phyloP scores from a whole-genome alignment of 2,888 invertebrate genomes.

The Eilema griseolum region DNA sequence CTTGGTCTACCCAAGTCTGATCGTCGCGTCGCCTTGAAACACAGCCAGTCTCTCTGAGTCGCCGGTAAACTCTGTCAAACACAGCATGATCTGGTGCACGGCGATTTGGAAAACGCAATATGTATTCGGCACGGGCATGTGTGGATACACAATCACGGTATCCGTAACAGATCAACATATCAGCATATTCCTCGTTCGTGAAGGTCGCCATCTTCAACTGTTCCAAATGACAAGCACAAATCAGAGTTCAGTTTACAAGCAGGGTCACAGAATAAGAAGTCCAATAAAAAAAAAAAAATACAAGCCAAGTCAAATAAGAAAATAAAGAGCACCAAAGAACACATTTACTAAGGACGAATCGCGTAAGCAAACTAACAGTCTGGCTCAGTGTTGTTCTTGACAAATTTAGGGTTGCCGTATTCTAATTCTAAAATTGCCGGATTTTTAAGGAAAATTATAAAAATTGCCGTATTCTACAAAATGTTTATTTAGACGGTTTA shows the following conservation, averaged over 20 bases:
- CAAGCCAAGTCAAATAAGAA: slow-evolving; percentile 19
- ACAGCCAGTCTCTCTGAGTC: slow-evolving; percentile 48
- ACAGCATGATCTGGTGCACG: slow-evolving; percentile 46
- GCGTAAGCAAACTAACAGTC: slow-evolving; percentile 5
- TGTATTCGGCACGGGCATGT: slow-evolving; percentile 44
- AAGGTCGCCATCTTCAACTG: slow-evolving; percentile 9
- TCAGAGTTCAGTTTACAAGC: background rate
- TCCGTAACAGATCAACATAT: slow-evolving; percentile 38
- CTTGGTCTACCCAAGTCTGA: slow-evolving; percentile 48
- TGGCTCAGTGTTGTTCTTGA: no score
- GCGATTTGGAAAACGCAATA: slow-evolving; percentile 42
- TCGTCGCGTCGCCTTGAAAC: slow-evolving; percentile 39
- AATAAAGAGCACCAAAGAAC: slow-evolving; percentile 14
- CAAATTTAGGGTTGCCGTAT: no score
- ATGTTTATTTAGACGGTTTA: no score
- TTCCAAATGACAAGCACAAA: background rate
- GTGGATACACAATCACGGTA: slow-evolving; percentile 37
- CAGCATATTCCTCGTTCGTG: slow-evolving; percentile 8
- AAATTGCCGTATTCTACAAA: no score
- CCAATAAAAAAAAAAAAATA: no score
- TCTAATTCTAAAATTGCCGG: no score
- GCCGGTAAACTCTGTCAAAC: slow-evolving; percentile 26
- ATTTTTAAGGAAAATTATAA: no score
- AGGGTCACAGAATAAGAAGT: slow-evolving; percentile 10
- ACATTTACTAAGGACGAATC: slow-evolving; percentile 18